Base-by-base conservation (phyloP, 2,113 vertebrate genomes). In the Sardina pilchardus region DNA sequence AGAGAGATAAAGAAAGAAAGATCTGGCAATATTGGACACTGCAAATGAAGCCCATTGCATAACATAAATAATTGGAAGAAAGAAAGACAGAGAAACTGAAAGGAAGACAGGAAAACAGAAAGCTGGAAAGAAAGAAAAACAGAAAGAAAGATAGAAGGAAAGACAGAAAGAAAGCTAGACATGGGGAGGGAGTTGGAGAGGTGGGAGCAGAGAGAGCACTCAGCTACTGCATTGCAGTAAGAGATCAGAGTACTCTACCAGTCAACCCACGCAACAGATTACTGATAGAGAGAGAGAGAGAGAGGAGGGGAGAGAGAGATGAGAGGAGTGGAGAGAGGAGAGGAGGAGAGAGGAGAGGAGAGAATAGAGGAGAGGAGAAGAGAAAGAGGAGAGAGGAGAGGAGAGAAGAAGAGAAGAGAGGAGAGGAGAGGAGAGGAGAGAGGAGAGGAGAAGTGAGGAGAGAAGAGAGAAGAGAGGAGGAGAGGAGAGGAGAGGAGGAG, bases 201-300 rank as follows among this genome's bases (percentile, higher is more conserved):
- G 75, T 83, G 89, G 83, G 85, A 91, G 89, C 85, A 88, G 87
- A 89, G 89, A 89, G 83, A 89, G n/a, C 63, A 67, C n/a, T 1
- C 63, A 30, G n/a, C 63, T 2, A 67, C 24, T 67, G 63, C 63
- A 67, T 30, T 30, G n/a, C 63, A 67, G 63, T 12, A 30, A 26
- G 63, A 26, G 26, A 67, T 67, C 63, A 30, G 63, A 67, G 63
- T 12, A 30, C 63, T 30, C 26, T 67, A 7, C n/a, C 63, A 67
- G 63, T 67, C 63, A 7, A 67, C 63, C 63, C 63, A 67, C 63
- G 9, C 63, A 67, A 12, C 63, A 30, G n/a, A 6, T 21, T 59
- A 19, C 48, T 16, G 10, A 50, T 0, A 59, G 21, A 59, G 21
- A 24, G 19, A 59, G 53, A 56, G 24, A n/a, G 12, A 45, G 12